Base-by-base conservation (phyloP, 1,140 invertebrate genomes). In the Cydia splendana region DNA sequence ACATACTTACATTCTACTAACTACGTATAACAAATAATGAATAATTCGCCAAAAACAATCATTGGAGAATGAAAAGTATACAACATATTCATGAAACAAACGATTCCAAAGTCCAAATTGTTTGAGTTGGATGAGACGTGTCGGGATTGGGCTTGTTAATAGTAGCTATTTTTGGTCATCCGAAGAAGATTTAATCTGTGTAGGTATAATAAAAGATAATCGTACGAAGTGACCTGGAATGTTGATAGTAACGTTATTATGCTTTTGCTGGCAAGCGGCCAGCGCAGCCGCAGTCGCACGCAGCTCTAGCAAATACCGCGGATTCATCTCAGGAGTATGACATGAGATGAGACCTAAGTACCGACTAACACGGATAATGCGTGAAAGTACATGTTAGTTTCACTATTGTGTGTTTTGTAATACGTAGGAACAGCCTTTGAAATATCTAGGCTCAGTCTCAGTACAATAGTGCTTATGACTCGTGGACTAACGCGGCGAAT, bases 241-340 rank as follows among this genome's bases (percentile, higher is more conserved):
- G 87, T 87, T 89, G 87, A 91, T 88, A 91, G 89, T 87, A 79
- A 83, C 83, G 86, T 89, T 91, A 91, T 91, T 89, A 42, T 71
- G 88, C 85, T 85, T 83, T 81, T 79, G 78, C 85, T 88, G 86
- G 88, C 88, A 79, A 75, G 65, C 48, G 76, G 87, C 87, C 89
- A 89, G 84, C 81, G 85, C 81, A 84, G 85, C 80, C 87, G 87
- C 84, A 85, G 85, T 85, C 85, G 85, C 83, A 82, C 69, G 53
- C 78, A 84, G 28, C 65, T 69, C 65, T 71, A 71, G 20, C 67
- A 38, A 71, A 45, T 71, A 30, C 67, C 34, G n/a, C 38, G 34
- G 13, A 38, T 71, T 71, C n/a, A 71, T 42, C n/a, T 38, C 57
- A 24, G 2, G 20, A 62, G 18, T 62, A 9, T 62, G 51, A 57